Evolutionary conservation across 2,113 vertebrate species (phyloP).

Genomic region (Microcebus lehilahytsara): DNA sequence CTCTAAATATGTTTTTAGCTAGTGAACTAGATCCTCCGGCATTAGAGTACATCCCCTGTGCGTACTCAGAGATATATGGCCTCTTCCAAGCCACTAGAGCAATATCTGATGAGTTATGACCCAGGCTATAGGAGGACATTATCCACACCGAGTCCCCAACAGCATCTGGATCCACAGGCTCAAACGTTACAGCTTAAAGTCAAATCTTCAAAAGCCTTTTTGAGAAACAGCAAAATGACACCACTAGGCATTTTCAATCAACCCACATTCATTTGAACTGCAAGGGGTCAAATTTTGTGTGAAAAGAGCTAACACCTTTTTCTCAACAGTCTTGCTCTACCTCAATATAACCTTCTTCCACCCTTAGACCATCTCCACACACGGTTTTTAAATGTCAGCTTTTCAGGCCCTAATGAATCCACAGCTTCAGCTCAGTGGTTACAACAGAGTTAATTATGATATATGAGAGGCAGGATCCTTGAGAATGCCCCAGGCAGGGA

Average conservation of each 20-base stretch:
- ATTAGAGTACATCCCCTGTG: constrained; percentile 41
- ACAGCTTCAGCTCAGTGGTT: constrained; percentile 44
- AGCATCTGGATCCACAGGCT: constrained; percentile 31
- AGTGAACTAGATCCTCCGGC: constrained; percentile 35
- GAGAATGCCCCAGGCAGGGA: constrained; percentile 39
- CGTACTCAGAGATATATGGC: constrained; percentile 10
- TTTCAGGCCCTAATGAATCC: constrained; percentile 24
- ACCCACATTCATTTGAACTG: background rate
- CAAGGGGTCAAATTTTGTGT: background rate
- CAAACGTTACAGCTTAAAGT: constrained; percentile 28
- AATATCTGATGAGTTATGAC: constrained; percentile 35
- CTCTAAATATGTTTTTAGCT: constrained; percentile 31
- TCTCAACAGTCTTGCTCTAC: background rate
- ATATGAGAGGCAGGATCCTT: background rate
- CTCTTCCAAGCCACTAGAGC: constrained; percentile 13
- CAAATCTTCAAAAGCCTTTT: constrained; percentile 57
- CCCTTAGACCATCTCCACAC: background rate
- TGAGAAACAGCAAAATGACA: constrained; percentile 35
- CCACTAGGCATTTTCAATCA: constrained; percentile 56
- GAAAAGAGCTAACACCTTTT: background rate
- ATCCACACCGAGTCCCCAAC: background rate
- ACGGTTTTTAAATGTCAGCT: background rate
- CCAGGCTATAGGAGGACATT: background rate
- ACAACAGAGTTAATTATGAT: constrained; percentile 47
- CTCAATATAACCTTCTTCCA: background rate